phyloP scores from a whole-genome alignment of 2,888 invertebrate genomes.

The Patella ulyssiponensis region DNA sequence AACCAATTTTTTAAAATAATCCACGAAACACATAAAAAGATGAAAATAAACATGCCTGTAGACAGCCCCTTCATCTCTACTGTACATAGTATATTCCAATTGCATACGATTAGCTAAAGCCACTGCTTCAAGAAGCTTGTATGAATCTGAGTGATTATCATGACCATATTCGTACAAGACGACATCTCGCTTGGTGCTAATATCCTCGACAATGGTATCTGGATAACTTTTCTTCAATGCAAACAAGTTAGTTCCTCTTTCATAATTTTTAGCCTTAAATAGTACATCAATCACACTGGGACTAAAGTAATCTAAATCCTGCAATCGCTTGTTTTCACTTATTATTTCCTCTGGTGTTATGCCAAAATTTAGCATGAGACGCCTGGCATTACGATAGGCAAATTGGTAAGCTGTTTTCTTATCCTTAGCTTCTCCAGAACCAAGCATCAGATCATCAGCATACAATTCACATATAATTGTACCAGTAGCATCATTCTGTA shows the following conservation, averaged over 20 bases:
- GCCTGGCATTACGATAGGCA: neutral
- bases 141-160: neutral
- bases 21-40: neutral
- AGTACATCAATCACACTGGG: neutral
- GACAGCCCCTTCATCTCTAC: neutral
- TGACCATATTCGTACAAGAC: neutral
- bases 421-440: neutral
- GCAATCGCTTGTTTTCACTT: neutral
- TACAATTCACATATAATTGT: neutral
- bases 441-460: neutral
- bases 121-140: neutral
- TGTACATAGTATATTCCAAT: neutral
- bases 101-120: neutral
- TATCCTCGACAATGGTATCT: neutral
- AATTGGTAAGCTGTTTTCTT: neutral
- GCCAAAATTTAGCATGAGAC: neutral
- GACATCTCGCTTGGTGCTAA: neutral
- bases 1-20: too few species aligned
- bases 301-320: neutral
- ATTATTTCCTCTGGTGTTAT: neutral
- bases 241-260: neutral
- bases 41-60: neutral
- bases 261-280: neutral
- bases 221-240: neutral
- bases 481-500: neutral